These are phyloP conservation scores for Cerastis rubricosa DNA, from an alignment of 2,888 invertebrate genomes.

Conservation along the genomic window DNA sequence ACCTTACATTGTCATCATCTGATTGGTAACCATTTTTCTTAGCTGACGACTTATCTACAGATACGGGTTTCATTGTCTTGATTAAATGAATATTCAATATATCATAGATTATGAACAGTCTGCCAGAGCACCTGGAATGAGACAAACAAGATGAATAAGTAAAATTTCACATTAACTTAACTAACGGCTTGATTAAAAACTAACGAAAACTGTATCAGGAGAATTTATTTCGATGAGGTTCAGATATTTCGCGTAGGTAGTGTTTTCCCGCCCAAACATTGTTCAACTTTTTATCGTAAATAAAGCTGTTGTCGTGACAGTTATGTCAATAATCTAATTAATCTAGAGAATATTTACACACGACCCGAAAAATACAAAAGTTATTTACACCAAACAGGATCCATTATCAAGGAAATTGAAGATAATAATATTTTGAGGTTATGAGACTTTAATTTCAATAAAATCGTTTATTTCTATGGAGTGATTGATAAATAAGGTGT, in stretches of 20 bases:
- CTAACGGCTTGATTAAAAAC: background rate
- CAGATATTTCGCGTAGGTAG: constrained; percentile 9
- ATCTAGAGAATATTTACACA: constrained; percentile 7
- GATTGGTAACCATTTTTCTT: constrained; percentile 82
- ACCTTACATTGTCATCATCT: constrained; percentile 86
- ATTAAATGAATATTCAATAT: constrained; percentile 25
- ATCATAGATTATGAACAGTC: constrained; percentile 22
- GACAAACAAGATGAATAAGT: constrained; percentile 22
- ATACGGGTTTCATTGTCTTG: constrained; percentile 76
- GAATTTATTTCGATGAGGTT: background rate
- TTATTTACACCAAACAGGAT: constrained; percentile 22
- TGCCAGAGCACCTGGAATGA: constrained; percentile 58
- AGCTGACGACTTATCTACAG: constrained; percentile 67
- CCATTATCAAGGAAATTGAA: constrained; percentile 45
- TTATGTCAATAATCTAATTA: constrained; percentile 13
- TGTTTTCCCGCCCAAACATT: constrained; percentile 80
- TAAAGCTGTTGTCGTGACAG: constrained; percentile 34
- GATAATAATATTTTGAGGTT: constrained; percentile 68
- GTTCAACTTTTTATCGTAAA: constrained; percentile 20
- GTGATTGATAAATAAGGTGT: background rate
- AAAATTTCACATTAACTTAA: background rate
- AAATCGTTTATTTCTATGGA: constrained; percentile 29
- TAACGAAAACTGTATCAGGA: background rate
- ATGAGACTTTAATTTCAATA: constrained; percentile 37
- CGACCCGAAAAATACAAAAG: constrained; percentile 11